A percentile compares a stretch with the other conserved stretches of the same genome.
These are phyloP conservation scores for Scylla paramamosain DNA, from an alignment of 1,140 invertebrate genomes.

Conservation along the genomic window DNA sequence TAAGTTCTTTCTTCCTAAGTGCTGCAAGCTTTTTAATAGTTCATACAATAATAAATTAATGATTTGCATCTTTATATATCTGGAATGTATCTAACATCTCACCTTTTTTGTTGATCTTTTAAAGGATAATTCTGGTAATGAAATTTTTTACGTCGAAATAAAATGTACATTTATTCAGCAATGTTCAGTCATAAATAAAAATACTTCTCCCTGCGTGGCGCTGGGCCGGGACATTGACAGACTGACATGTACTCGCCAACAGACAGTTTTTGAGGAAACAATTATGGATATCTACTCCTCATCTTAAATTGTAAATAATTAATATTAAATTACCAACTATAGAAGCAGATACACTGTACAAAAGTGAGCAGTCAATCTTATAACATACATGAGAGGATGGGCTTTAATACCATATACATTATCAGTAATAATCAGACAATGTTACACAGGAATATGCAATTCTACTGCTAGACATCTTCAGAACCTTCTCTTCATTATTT, in stretches of 20 bases:
- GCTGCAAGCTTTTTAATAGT: neutral
- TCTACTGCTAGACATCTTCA: constrained; percentile 71
- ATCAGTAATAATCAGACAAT: constrained; percentile 71
- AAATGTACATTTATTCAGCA: constrained; percentile 75
- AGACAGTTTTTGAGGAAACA: constrained; percentile 62
- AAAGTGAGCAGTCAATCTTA: constrained; percentile 74
- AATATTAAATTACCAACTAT: constrained; percentile 69
- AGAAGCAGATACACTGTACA: constrained; percentile 75
- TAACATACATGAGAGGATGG: constrained; percentile 75
- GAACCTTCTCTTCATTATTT: constrained; percentile 71
- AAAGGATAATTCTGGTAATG: constrained; percentile 28
- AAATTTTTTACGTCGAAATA: constrained; percentile 63
- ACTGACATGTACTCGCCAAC: constrained; percentile 65
- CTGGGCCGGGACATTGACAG: constrained; percentile 37
- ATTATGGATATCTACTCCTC: constrained; percentile 64
- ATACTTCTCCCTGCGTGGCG: constrained; percentile 53
- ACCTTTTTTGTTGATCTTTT: constrained; percentile 26
- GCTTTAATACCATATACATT: constrained; percentile 73
- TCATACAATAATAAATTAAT: neutral
- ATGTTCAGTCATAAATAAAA: constrained; percentile 74
- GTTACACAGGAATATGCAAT: constrained; percentile 72
- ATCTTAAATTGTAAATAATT: constrained; percentile 69
- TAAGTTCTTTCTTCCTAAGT: neutral
- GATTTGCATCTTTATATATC: neutral
- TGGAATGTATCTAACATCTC: constrained; percentile 23